Base-by-base conservation (phyloP, 2,888 invertebrate genomes). In the Coelogynopora nodosa region DNA sequence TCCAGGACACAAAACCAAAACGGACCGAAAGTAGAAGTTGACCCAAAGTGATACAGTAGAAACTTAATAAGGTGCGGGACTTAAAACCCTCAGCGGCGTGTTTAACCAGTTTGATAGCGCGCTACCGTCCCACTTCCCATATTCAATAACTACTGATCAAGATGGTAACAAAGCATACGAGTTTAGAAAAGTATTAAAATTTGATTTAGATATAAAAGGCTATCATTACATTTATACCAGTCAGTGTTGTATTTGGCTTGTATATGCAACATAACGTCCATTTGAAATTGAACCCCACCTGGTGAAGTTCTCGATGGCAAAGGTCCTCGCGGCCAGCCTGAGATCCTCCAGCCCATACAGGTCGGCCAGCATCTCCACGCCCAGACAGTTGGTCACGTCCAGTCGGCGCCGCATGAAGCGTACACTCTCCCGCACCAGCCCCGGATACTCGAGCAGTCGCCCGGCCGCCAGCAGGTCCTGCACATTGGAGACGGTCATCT, bases 381-480 rank as follows among this genome's bases (percentile, higher is more conserved):
- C 91, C 26, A 92, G 88, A 87, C 91, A 92, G 89, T 92, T 92
- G 27, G 90, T 90, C 0, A 90, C 89, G 88, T 91, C 90, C 0
- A 92, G 90, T 87, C 92, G 91, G 27, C 88, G 88, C n/a, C 89
- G 86, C 0, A 92, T 88, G 88, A 91, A 91, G 81, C 90, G 89
- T 87, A 90, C 91, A 88, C 90, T 89, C 13, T 90, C 89, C 30
- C 89, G 89, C 0, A 91, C 90, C 30, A 92, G 91, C 84, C 89
- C 90, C 10, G 90, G 90, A 87, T 90, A 92, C 87, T 91, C 90
- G 86, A 92, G 91, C 87, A 91, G 88, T 84, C 90, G 90, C 0
- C 90, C 91, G 84, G 92, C 91, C 67, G 90, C 90, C 84, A 92
- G 88, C 88, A 92, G 88, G 88, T 92, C 92, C 88, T 92, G 91